Conservation (phyloP, 2,113 vertebrate genomes). For the Nesoenas mayeri region DNA sequence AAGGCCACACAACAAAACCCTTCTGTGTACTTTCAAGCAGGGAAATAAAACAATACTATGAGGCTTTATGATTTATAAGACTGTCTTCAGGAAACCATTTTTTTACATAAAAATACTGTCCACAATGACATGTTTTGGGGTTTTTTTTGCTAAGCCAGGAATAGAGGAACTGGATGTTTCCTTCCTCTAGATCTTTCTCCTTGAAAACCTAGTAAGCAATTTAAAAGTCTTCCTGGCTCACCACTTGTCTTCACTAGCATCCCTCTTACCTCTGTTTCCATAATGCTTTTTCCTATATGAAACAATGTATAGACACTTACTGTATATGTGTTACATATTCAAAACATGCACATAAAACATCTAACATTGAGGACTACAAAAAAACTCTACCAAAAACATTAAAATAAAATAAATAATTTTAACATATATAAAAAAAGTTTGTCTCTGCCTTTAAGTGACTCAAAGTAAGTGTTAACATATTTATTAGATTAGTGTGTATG, state of each 20-base stretch:
- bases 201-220: background rate
- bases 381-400: background rate
- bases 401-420: background rate
- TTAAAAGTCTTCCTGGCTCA: background rate
- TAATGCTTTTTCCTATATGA: background rate
- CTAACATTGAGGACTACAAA: background rate
- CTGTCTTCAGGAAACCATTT: background rate
- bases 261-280: background rate
- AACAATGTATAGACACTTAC: background rate
- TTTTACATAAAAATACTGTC: background rate
- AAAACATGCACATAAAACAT: background rate
- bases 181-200: background rate
- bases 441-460: background rate
- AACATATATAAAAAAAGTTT: background rate
- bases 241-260: background rate
- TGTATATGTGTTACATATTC: background rate
- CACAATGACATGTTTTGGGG: fast-evolving
- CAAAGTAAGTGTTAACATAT: background rate
- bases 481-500: background rate
- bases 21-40: background rate
- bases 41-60: background rate
- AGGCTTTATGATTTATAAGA: background rate
- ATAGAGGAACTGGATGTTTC: background rate
- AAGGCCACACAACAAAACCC: background rate
- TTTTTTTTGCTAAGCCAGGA: background rate